Evolutionary conservation across 1,140 invertebrate species (phyloP), one percentile per base, ranked within the genome.

Genomic region (Listronotus bonariensis): DNA sequence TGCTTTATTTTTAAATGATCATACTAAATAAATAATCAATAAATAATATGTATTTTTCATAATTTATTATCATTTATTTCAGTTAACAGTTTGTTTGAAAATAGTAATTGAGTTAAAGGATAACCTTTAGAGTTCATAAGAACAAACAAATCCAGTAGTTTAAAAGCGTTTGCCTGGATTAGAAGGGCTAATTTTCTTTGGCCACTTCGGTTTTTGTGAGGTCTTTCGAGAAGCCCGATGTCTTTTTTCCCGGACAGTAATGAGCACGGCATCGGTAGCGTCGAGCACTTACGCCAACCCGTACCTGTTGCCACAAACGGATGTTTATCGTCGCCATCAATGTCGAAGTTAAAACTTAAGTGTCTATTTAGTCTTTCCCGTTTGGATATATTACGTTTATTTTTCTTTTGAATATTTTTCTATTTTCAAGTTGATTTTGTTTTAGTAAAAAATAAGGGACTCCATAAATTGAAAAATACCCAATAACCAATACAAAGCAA

Each of bases 131-230:
- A 12, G 34, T 36, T 36, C 34, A 36, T 12, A 53, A 53, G 36
- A 53, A 36, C 51, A 38, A 36, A 53, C 31, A 53, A 53, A 53
- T 53, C 51, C 51, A 53, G 36, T 38, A 53, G 14, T 42, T n/a
- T 55, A 55, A 38, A 42, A 17, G 18, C 40, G 11, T 42, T 55
- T 41, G 12, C 53, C 53, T 41, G 40, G 53, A 55, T 55, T 55
- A 55, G 40, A 17, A 38, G 18, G 38, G 15, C 40, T 20, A 42
- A 55, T 58, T 58, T 48, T 48, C 26, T 36, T 46, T 11, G 43
- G 15, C 41, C 55, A 48, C 18, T 45, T 46, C 43, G 55, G 55
- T 58, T 58, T 58, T 58, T 58, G 55, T 46, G 55, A 36, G 55
- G 55, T 14, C 40, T 58, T 58, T 48, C 43, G 36, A 34, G 53